Percentiles rank a stretch among this genome's conserved stretches.
Evolutionary conservation across 2,113 vertebrate genomes (phyloP).

Genomic region (Colistium nudipinnis): DNA sequence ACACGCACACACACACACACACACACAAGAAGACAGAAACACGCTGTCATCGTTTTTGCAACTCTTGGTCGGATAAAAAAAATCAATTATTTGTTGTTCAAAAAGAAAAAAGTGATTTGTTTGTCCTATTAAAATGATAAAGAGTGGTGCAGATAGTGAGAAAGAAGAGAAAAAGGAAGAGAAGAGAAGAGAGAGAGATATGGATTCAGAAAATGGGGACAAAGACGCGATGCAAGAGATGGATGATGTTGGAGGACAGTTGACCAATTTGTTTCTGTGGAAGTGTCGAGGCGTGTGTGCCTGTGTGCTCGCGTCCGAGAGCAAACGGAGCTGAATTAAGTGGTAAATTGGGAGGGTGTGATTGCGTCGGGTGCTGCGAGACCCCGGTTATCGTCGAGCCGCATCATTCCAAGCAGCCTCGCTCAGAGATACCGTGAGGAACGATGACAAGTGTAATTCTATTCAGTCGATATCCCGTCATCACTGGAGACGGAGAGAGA

Average conservation of each 20-base stretch:
- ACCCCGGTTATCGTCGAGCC: slow-evolving; percentile 48
- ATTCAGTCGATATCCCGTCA: slow-evolving; percentile 17
- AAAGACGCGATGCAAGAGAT: neutral
- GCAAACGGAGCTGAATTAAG: slow-evolving; percentile 55
- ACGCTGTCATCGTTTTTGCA: slow-evolving; percentile 1
- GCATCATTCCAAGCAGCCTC: slow-evolving; percentile 34
- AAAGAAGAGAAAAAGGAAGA: slow-evolving; percentile 1
- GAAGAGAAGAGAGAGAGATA: neutral
- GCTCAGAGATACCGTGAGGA: neutral
- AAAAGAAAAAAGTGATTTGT: slow-evolving; percentile 59
- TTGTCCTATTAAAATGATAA: slow-evolving; percentile 66
- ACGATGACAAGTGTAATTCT: slow-evolving; percentile 32
- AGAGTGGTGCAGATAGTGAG: slow-evolving; percentile 31
- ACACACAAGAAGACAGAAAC: neutral
- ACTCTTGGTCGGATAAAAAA: slow-evolving; percentile 52
- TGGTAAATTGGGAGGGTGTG: slow-evolving; percentile 60
- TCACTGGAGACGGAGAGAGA: neutral
- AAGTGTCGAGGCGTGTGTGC: neutral
- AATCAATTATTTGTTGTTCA: slow-evolving; percentile 60
- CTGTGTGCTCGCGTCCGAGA: slow-evolving; percentile 7
- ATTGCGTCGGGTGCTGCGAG: slow-evolving; percentile 39
- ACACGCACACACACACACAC: neutral
- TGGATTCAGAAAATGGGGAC: neutral
- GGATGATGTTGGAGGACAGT: slow-evolving; percentile 31
- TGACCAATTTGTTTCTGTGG: slow-evolving; percentile 37